These are phyloP conservation scores for Syrista parreyssii DNA, from an alignment of 2,888 invertebrate genomes.

Conservation along the genomic window DNA sequence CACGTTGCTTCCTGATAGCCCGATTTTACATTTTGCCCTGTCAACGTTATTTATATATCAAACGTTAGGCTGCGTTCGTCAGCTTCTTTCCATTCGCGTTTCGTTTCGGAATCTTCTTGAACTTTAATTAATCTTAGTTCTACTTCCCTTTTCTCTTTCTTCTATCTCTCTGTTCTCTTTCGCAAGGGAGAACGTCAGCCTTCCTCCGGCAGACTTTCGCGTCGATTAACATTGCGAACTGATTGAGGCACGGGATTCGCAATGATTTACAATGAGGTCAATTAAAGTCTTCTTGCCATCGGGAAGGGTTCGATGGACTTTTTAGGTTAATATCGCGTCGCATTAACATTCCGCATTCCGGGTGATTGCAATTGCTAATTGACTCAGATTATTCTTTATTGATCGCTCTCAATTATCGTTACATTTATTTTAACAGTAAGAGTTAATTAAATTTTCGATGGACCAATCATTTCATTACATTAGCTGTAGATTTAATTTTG, in stretches of 20 bases:
- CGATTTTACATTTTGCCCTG: neutral
- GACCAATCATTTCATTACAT: neutral
- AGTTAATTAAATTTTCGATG: neutral
- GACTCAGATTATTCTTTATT: neutral
- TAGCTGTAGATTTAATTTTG: neutral
- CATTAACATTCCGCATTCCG: too few species aligned
- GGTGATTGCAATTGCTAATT: neutral
- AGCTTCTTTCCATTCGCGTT: neutral
- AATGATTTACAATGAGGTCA: conserved; percentile 32
- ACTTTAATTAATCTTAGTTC: conserved; percentile 1
- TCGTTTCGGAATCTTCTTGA: neutral
- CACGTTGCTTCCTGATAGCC: too few species aligned
- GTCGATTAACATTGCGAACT: conserved; percentile 28
- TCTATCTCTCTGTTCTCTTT: conserved; percentile 3
- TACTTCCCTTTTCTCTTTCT: neutral
- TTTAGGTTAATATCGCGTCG: too few species aligned
- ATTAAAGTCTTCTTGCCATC: conserved; percentile 28
- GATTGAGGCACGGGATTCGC: neutral
- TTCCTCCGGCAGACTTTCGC: conserved; percentile 9
- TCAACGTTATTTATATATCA: neutral
- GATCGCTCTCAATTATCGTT: neutral
- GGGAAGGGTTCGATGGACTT: too few species aligned
- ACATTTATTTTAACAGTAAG: neutral
- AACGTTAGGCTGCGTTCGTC: neutral
- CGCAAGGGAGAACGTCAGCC: neutral